Percentiles rank a stretch among this genome's conserved stretches.
These are phyloP conservation scores for Periophthalmus modestus DNA, from an alignment of 2,113 vertebrate genomes.

Conservation along the genomic window DNA sequence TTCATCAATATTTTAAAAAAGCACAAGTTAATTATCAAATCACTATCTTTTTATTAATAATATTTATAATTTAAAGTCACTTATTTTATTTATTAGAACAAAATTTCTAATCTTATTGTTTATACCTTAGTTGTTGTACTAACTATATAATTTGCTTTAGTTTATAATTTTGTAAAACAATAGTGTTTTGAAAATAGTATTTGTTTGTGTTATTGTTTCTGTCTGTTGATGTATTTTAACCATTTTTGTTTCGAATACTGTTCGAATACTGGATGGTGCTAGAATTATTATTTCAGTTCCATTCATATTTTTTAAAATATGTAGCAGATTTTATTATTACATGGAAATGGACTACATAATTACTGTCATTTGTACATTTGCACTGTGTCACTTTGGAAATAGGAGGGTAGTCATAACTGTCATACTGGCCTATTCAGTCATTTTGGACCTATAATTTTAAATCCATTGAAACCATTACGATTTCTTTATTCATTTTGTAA, in stretches of 20 bases:
- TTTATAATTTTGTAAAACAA: no score
- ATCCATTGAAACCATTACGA: neutral
- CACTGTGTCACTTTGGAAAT: slow-evolving; percentile 69
- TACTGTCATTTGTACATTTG: slow-evolving; percentile 41
- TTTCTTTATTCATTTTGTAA: neutral
- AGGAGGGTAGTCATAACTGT: neutral
- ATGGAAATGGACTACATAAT: slow-evolving; percentile 2
- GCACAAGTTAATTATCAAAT: slow-evolving; percentile 8
- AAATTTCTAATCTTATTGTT: neutral
- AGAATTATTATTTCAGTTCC: neutral
- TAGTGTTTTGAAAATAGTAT: no score
- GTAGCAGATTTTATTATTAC: slow-evolving; percentile 37
- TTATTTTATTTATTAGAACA: neutral
- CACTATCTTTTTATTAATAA: neutral
- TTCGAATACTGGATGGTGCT: slow-evolving; percentile 51
- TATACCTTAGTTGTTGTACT: neutral
- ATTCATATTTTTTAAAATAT: slow-evolving; percentile 20
- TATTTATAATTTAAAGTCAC: neutral
- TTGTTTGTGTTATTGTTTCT: slow-evolving; percentile 14
- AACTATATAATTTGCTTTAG: neutral
- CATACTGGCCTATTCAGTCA: slow-evolving; percentile 1
- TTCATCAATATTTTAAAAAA: slow-evolving; percentile 7
- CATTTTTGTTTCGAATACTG: slow-evolving; percentile 32
- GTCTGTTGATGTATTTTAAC: slow-evolving; percentile 50
- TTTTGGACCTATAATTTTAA: slow-evolving; percentile 1